phyloP scores from a whole-genome alignment of 2,888 invertebrate genomes.

The Drosophila antonietae region DNA sequence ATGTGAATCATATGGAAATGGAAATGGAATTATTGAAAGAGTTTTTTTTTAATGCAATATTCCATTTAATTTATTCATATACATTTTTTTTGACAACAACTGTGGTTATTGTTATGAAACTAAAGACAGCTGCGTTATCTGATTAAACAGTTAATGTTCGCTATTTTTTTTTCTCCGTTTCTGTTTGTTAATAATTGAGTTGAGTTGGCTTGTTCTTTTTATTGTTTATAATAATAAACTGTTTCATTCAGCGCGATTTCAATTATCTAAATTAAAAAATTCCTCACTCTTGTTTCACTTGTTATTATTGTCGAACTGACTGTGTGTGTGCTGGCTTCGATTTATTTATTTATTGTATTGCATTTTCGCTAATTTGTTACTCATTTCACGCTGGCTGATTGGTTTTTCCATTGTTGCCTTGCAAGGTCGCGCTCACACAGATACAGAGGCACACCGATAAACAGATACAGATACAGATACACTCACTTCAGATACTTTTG shows the following conservation, averaged over 20 bases:
- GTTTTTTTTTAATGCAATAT: constrained; percentile 26
- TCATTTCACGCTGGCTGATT: constrained; percentile 67
- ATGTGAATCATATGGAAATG: constrained; percentile 33
- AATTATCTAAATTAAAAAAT: constrained; percentile 79
- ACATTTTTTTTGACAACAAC: constrained; percentile 9
- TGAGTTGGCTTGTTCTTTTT: constrained; percentile 12
- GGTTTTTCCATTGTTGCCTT: constrained; percentile 57
- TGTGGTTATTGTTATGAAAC: constrained; percentile 22
- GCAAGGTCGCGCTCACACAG: constrained; percentile 51
- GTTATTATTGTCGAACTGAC: constrained; percentile 23
- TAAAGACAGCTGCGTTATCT: constrained; percentile 40
- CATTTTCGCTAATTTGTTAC: constrained; percentile 65
- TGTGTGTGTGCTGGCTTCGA: constrained; percentile 12
- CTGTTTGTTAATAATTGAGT: constrained; percentile 50
- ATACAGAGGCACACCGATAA: constrained; percentile 33
- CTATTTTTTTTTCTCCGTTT: background rate
- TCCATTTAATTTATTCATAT: constrained; percentile 35
- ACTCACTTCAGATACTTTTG: constrained; percentile 3
- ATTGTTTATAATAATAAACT: constrained; percentile 40
- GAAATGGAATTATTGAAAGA: constrained; percentile 35
- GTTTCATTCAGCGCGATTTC: constrained; percentile 52
- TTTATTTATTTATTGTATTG: constrained; percentile 57
- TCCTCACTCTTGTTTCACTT: constrained; percentile 58
- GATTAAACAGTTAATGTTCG: constrained; percentile 58
- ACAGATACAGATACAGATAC: background rate